These are phyloP conservation scores for Cryptosula pallasiana DNA, from an alignment of 2,888 invertebrate genomes.

Conservation along the genomic window DNA sequence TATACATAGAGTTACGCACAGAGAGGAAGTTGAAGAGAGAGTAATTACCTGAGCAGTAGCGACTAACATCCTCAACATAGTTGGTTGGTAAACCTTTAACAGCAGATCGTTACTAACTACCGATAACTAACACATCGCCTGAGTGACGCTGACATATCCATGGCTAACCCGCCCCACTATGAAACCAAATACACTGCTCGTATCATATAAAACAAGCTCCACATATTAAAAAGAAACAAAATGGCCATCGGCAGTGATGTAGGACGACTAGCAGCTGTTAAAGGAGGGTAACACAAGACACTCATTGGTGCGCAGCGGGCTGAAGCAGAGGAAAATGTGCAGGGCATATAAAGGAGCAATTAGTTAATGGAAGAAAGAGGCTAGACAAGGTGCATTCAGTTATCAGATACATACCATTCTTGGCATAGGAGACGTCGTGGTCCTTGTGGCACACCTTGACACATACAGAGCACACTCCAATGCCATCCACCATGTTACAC, in stretches of 20 bases:
- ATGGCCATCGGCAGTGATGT: neutral
- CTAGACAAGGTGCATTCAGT: neutral
- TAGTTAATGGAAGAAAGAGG: neutral
- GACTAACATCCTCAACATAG: neutral
- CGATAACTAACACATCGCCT: no score
- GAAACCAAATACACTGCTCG: no score
- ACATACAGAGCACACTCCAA: conserved; percentile 95
- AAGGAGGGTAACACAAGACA: neutral
- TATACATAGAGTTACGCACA: neutral
- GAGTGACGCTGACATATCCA: no score
- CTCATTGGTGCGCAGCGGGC: neutral
- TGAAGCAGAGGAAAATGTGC: neutral
- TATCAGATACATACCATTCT: conserved; percentile 64
- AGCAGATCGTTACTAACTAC: no score
- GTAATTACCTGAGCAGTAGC: neutral
- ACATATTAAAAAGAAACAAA: neutral
- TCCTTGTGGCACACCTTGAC: conserved; percentile 93
- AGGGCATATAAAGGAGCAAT: neutral
- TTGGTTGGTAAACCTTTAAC: no score
- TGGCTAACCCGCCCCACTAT: no score
- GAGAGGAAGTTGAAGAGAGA: neutral
- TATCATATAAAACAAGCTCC: no score
- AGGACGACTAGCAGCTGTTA: neutral
- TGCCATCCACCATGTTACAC: conserved; percentile 95
- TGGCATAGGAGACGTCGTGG: conserved; percentile 92